A percentile compares a stretch with the other conserved stretches of the same genome.
These are phyloP conservation scores for Heliconius sara DNA, from an alignment of 2,888 invertebrate genomes.

Conservation along the genomic window DNA sequence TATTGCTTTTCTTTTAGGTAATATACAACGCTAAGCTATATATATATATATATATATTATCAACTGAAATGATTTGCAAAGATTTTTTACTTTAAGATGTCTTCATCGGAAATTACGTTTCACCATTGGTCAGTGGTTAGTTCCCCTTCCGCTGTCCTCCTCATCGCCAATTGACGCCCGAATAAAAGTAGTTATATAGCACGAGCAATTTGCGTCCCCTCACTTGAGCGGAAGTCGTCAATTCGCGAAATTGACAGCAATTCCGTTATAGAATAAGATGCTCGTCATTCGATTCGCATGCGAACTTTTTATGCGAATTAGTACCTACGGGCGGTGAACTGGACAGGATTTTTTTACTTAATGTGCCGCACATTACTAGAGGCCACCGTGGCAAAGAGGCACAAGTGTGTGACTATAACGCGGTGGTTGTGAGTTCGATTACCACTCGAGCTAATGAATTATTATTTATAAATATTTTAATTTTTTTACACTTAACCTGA, in stretches of 20 bases:
- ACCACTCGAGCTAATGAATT: no score
- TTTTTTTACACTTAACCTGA: no score
- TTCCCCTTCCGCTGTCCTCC: constrained; percentile 54
- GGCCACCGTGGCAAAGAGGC: no score
- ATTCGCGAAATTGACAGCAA: constrained; percentile 72
- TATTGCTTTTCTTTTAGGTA: background rate
- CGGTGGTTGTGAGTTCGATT: no score
- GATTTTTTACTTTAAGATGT: background rate
- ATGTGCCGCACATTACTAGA: background rate
- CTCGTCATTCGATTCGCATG: constrained; percentile 43
- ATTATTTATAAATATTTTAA: no score
- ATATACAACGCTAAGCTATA: background rate
- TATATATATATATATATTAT: no score
- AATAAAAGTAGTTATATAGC: constrained; percentile 55
- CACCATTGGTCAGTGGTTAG: constrained; percentile 39
- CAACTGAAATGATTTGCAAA: background rate
- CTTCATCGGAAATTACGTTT: constrained; percentile 13
- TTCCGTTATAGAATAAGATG: constrained; percentile 55
- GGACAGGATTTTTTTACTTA: background rate
- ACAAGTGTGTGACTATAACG: no score
- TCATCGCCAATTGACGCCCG: constrained; percentile 62
- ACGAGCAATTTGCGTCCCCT: constrained; percentile 67
- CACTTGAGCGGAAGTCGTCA: constrained; percentile 65
- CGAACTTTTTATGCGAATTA: constrained; percentile 33
- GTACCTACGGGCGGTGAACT: constrained; percentile 13